These are phyloP conservation scores for Lucinisca nassula DNA, from an alignment of 2,888 invertebrate genomes.

Conservation along the genomic window DNA sequence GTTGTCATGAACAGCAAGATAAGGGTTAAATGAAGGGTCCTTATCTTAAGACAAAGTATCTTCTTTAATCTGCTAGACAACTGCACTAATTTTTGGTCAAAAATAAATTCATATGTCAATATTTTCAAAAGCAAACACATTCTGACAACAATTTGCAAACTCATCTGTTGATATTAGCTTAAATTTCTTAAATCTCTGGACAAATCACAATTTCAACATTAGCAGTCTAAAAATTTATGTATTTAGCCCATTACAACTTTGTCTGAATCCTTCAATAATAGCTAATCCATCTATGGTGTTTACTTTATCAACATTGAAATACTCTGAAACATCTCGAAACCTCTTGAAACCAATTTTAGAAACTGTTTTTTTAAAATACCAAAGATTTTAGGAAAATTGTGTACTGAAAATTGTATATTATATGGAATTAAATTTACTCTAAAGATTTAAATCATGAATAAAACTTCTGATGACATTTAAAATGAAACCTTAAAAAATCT, in stretches of 20 bases:
- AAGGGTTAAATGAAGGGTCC: too few relatives aligned
- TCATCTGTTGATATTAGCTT: not conserved
- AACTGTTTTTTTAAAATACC: not conserved
- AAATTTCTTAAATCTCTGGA: not conserved
- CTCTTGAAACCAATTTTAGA: slow-evolving; percentile 5
- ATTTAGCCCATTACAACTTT: not conserved
- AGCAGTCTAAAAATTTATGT: not conserved
- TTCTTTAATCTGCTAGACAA: too few relatives aligned
- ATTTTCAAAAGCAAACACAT: not conserved
- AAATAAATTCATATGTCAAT: not conserved
- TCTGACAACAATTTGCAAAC: not conserved
- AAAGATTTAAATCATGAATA: too few relatives aligned
- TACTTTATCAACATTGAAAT: not conserved
- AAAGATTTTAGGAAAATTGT: not conserved
- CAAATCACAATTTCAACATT: not conserved
- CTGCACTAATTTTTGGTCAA: not conserved
- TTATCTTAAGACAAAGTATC: too few relatives aligned
- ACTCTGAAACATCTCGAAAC: not conserved
- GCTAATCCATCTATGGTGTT: not conserved
- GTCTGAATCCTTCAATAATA: not conserved
- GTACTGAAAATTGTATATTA: too few relatives aligned
- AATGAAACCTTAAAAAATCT: too few relatives aligned
- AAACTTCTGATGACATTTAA: too few relatives aligned
- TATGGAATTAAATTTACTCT: too few relatives aligned
- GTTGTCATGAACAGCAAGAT: too few relatives aligned